Evolutionary conservation across 2,113 vertebrate species (phyloP), one percentile per base, ranked within the genome.

Genomic region (Leptocoma aspasia): DNA sequence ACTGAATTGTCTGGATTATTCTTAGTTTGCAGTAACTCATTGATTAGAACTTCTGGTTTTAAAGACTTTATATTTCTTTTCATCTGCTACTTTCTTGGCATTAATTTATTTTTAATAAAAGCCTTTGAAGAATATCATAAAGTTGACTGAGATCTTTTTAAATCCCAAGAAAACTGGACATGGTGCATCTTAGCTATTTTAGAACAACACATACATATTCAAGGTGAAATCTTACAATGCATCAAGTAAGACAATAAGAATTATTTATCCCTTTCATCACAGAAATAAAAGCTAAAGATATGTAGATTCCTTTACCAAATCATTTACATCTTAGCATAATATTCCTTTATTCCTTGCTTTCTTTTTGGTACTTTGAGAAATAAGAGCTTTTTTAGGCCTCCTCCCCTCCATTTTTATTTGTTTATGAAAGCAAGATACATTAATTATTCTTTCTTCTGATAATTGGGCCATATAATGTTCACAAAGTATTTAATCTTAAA

Each of bases 101-200:
- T 80, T 11, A 87, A 65, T 92, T 78, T 87, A 17, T 69, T 94
- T 94, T 64, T 76, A 82, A 87, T 81, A 64, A 88, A 93, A 91
- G 41, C 7, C 31, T 78, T 82, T 86, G 47, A 92, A 79, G 45
- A 70, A 60, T 3, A 1, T 73, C 1, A 41, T 53, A 56, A 81
- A 86, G 53, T 57, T 91, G 64, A 13, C 50, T 44, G 22, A 56
- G 41, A 49, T 21, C 2, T 75, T 78, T 77, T 82, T 87, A 78
- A 65, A 60, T 71, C n/a, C 15, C 28, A 63, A 42, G 23, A 86
- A 88, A 66, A 63, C 7, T 0, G 1, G 19, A 27, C 1, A 8
- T 56, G 20, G 22, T 71, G 9, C 19, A 22, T 37, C 23, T 60
- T 59, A 59, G 15, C 31, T 77, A 20, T 63, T 92, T 82, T 73